Conservation (phyloP, 2,888 invertebrate genomes). For the Drosophila leonis region DNA sequence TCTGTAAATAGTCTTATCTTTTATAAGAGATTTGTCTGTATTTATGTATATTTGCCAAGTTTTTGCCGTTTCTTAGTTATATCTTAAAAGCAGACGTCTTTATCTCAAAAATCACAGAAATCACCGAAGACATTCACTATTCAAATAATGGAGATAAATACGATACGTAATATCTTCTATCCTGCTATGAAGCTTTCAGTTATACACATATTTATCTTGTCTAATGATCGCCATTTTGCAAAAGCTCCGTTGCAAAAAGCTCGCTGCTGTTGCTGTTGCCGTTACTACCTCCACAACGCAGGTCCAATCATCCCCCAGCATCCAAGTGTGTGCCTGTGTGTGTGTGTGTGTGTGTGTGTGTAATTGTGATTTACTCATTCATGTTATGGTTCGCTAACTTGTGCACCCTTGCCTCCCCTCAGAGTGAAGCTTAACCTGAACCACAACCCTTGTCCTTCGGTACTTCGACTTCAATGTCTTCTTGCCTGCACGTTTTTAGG, state of each 20-base stretch:
- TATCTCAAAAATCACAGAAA: background rate
- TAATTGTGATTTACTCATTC: conserved; percentile 53
- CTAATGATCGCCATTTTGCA: conserved; percentile 39
- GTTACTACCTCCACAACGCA: conserved; percentile 20
- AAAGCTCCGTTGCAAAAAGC: conserved; percentile 34
- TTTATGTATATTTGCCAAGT: background rate
- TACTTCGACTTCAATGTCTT: conserved; percentile 49
- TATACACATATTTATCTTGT: background rate
- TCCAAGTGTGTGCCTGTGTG: conserved; percentile 12
- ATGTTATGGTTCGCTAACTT: conserved; percentile 44
- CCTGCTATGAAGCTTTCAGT: conserved; percentile 11
- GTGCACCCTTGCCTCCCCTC: conserved; percentile 24
- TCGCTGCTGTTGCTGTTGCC: conserved; percentile 4
- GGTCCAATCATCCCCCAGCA: conserved; percentile 55
- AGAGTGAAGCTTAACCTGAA: conserved; percentile 47
- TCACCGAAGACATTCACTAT: background rate
- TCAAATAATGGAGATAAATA: background rate
- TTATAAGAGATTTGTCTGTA: background rate
- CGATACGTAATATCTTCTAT: background rate
- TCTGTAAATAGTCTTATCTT: background rate
- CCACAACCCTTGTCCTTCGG: conserved; percentile 75
- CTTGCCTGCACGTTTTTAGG: conserved; percentile 53
- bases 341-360: conserved; percentile 10
- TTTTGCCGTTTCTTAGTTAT: background rate
- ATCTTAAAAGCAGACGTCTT: background rate